These are phyloP conservation scores for Sarotherodon lohbergeri DNA, from an alignment of 2,113 vertebrate genomes.

Conservation along the genomic window DNA sequence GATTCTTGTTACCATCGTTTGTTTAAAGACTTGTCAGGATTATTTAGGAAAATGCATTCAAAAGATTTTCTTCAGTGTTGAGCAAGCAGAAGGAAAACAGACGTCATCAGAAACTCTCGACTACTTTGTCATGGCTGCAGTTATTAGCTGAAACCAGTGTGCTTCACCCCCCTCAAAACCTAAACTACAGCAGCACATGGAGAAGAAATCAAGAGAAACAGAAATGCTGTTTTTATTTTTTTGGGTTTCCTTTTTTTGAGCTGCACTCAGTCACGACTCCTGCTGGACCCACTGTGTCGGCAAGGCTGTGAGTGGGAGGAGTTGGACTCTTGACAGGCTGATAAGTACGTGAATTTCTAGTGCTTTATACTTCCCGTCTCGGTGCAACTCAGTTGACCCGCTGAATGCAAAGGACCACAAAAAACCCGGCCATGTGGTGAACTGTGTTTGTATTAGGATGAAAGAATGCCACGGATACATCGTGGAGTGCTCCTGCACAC, in stretches of 20 bases:
- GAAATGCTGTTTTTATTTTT: neutral
- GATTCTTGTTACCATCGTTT: neutral
- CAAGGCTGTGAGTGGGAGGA: slow-evolving; percentile 51
- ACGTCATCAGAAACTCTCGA: neutral
- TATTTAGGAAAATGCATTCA: neutral
- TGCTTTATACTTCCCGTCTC: neutral
- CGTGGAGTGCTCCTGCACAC: neutral
- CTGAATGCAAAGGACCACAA: neutral
- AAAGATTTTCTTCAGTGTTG: neutral
- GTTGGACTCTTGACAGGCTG: slow-evolving; percentile 22
- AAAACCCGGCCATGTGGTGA: neutral
- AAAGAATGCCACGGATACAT: too few species aligned
- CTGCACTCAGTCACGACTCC: neutral
- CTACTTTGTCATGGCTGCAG: neutral
- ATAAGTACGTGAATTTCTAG: neutral
- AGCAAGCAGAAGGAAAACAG: neutral
- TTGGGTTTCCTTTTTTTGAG: neutral
- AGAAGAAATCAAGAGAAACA: neutral
- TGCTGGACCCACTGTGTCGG: neutral
- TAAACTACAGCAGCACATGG: neutral
- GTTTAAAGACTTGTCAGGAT: neutral
- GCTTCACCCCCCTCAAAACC: neutral
- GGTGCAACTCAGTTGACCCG: neutral
- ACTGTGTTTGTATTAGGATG: neutral
- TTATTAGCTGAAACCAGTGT: neutral